Percentiles rank a stretch among this genome's conserved stretches.
phyloP scores from a whole-genome alignment of 2,113 vertebrate genomes.

The Carettochelys insculpta region DNA sequence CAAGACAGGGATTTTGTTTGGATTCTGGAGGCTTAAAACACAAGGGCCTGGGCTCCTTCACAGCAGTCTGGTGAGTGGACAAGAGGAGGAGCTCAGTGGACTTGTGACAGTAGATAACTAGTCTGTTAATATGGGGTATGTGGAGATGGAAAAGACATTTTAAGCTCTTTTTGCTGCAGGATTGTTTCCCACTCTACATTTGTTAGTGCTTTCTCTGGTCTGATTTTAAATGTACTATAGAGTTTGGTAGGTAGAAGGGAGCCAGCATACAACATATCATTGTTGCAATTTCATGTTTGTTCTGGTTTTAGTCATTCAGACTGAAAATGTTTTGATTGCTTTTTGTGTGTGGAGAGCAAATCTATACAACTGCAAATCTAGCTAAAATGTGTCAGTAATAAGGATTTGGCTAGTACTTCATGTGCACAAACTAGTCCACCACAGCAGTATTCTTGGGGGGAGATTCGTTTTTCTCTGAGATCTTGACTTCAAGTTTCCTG shows the following conservation, averaged over 20 bases:
- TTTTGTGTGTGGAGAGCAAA: neutral
- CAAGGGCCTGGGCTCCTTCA: neutral
- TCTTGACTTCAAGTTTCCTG: fast-evolving
- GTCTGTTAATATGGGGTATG: neutral
- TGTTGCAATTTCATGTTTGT: neutral
- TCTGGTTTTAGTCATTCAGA: neutral
- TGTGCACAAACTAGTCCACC: neutral
- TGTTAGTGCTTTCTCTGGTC: neutral
- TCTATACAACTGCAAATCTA: neutral
- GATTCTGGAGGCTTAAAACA: no score
- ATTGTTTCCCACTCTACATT: neutral
- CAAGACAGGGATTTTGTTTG: no score
- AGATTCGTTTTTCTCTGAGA: no score
- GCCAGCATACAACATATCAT: neutral
- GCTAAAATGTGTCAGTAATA: neutral
- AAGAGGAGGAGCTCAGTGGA: neutral
- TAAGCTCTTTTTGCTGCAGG: neutral
- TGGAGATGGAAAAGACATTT: neutral
- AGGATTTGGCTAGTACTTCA: neutral
- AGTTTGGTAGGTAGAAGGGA: neutral
- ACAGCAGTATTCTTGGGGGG: neutral
- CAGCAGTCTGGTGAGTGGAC: neutral
- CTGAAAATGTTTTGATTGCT: neutral
- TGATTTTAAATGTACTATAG: neutral
- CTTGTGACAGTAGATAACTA: neutral